Evolutionary conservation across 2,797 vertebrate genomes (phyloP).

Genomic region (Esox masquinongy): DNA sequence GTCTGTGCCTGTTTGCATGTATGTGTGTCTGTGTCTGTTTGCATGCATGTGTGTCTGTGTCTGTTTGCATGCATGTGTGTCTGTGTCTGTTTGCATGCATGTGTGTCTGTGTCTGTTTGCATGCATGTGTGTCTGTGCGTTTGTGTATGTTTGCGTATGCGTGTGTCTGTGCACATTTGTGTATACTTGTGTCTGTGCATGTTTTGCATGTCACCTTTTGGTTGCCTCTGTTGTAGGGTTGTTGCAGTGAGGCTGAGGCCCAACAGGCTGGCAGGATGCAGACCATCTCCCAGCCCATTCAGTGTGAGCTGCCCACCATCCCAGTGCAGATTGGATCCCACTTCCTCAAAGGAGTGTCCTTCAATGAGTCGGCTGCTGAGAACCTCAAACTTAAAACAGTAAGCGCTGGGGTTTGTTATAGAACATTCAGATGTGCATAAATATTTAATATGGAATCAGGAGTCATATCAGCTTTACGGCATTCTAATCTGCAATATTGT

Average conservation of each 20-base stretch:
- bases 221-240: constrained; percentile 75
- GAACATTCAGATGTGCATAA: background rate
- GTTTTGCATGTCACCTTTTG: background rate
- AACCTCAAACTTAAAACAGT: constrained; percentile 98
- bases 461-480: background rate
- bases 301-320: constrained; percentile 96
- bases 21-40: constrained; percentile 7
- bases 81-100: constrained; percentile 13
- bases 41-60: constrained; percentile 12
- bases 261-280: constrained; percentile 96
- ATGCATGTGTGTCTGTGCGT: constrained; percentile 15
- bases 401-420: constrained; percentile 33
- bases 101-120: constrained; percentile 18
- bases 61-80: constrained; percentile 24
- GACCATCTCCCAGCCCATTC: constrained; percentile 93
- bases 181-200: background rate
- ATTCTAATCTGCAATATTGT: background rate
- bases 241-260: constrained; percentile 95
- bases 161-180: background rate
- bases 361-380: constrained; percentile 93
- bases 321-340: constrained; percentile 95
- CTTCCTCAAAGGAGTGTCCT: constrained; percentile 97
- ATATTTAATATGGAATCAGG: background rate
- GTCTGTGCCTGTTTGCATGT: constrained; percentile 1
- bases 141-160: constrained; percentile 22